Percentiles rank a stretch among this genome's conserved stretches.
phyloP scores from a whole-genome alignment of 2,113 vertebrate genomes.

The Arenaria interpres region DNA sequence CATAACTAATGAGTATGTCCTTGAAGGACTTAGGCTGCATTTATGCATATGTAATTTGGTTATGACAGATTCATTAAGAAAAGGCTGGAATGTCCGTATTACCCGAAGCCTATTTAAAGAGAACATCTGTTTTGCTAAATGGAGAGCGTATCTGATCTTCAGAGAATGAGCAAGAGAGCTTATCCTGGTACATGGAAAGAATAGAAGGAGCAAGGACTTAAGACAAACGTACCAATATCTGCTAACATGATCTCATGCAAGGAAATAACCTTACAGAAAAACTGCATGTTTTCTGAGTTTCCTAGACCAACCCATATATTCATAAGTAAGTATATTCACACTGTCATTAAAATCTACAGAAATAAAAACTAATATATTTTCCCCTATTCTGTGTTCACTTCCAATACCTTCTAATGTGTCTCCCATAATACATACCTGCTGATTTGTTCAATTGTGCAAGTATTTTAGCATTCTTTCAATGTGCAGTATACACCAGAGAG shows the following conservation, averaged over 20 bases:
- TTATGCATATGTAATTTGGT: constrained; percentile 23
- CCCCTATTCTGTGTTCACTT: not conserved
- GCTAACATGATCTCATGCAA: not conserved
- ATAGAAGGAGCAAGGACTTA: not conserved
- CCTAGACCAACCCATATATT: not conserved
- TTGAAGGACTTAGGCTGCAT: constrained; percentile 33
- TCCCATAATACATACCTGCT: not conserved
- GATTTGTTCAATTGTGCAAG: not conserved
- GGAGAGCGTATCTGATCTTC: not conserved
- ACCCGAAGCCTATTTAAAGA: constrained; percentile 15
- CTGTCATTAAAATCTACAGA: not conserved
- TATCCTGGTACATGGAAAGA: not conserved
- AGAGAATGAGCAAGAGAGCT: not conserved
- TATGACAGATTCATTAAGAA: not conserved
- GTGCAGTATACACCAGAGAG: not conserved
- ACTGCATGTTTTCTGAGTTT: not conserved
- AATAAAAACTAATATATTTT: not conserved
- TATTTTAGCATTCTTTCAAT: not conserved
- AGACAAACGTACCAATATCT: not conserved
- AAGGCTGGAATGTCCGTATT: not conserved
- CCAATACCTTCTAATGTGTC: not conserved
- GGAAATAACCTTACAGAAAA: not conserved
- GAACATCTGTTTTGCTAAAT: constrained; percentile 27
- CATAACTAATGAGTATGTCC: constrained; percentile 44
- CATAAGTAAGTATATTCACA: not conserved